Base-by-base conservation (phyloP, 2,888 invertebrate genomes). In the Yponomeuta evonymella region DNA sequence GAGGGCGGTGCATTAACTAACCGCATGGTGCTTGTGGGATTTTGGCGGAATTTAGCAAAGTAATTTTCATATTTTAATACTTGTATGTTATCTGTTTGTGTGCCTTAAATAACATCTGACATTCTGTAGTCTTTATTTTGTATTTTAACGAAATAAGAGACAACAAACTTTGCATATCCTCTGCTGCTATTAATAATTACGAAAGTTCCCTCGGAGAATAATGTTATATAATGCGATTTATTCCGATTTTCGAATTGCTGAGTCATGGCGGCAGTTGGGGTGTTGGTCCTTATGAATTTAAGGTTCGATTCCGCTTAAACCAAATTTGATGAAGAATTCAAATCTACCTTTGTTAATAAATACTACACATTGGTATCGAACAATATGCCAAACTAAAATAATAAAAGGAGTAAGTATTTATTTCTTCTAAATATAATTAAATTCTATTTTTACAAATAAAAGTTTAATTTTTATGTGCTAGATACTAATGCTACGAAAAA, bases 91-190 rank as follows among this genome's bases (percentile, higher is more conserved):
- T 23, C 23, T 23, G 23, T 23, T 23, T 23, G 23, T 23, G 23
- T 23, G 23, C 23, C 23, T 23, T 51, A 10, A 51, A 51, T 12
- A 12, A 10, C 2, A 10, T 2, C 51, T 12, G 51, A 12, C 4
- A 2, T 12, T 51, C 12, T 51, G 51, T 51, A 12, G 11, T 51
- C 10, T 15, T 58, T 15, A 12, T 2, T 58, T 12, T 58, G 15
- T 58, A 15, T 58, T 15, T 67, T 58, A 70, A 67, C 70, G 33
- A 67, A 58, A 67, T 70, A 70, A 83, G 84, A 87, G 85, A 88
- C 85, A 85, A 86, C 84, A 82, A 68, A 87, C 83, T 90, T 90
- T 88, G 89, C 90, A 90, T 89, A 90, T 86, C 88, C 81, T 89
- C 90, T 85, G 87, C 81, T 85, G 79, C 79, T 86, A 83, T 86